Conservation (phyloP, 2,888 invertebrate genomes). For the Drosophila vallismaia region DNA sequence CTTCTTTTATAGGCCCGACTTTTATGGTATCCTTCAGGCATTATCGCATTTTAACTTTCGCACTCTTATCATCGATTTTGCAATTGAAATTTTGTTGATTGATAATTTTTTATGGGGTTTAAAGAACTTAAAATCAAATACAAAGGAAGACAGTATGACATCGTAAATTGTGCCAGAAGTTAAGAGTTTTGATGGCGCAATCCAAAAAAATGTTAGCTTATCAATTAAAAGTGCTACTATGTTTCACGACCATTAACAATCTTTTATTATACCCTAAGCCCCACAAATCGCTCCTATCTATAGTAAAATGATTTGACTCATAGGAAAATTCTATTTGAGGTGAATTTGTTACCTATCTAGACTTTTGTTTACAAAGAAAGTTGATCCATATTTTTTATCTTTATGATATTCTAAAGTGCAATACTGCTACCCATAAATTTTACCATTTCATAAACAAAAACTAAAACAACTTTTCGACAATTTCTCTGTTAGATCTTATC, state of each 20-base stretch:
- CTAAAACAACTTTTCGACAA: background rate
- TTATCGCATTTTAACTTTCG: background rate
- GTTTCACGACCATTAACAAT: background rate
- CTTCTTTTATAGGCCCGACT: background rate
- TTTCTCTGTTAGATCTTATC: background rate
- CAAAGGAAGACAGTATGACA: background rate
- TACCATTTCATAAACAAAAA: background rate
- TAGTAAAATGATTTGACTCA: background rate
- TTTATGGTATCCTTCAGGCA: background rate
- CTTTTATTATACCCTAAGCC: background rate
- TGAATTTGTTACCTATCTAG: background rate
- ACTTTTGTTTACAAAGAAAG: background rate
- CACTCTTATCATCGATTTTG: conserved; percentile 3
- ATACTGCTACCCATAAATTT: background rate
- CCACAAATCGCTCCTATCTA: background rate
- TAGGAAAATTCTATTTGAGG: background rate
- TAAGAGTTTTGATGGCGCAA: background rate
- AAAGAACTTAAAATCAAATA: background rate
- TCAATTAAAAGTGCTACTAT: background rate
- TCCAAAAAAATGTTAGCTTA: background rate
- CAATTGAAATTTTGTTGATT: background rate
- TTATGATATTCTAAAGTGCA: too few relatives aligned
- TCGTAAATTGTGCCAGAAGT: background rate
- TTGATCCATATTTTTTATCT: background rate
- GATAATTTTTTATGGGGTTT: background rate